These are phyloP conservation scores for Calyptomena viridis DNA, from an alignment of 2,113 vertebrate species.

Conservation along the genomic window DNA sequence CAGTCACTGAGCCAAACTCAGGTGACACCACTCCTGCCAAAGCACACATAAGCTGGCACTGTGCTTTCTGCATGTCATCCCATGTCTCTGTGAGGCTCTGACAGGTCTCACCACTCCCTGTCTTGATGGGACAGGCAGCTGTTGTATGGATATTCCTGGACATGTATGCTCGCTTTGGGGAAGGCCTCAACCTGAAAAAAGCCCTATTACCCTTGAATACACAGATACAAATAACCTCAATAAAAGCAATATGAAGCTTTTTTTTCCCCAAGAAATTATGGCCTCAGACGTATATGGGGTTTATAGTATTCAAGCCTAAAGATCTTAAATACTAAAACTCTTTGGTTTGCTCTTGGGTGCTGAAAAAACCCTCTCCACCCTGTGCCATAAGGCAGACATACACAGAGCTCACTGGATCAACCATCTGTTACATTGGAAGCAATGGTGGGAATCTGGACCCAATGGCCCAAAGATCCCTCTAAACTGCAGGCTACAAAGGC, in stretches of 20 bases:
- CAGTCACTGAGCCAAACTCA: fast-evolving
- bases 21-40: neutral
- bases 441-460: neutral
- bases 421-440: neutral
- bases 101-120: neutral
- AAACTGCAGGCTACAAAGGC: neutral
- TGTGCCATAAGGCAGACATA: neutral
- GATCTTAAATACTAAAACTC: neutral
- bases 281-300: neutral
- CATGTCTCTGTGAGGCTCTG: too few species aligned
- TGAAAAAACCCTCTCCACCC: neutral
- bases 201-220: fast-evolving
- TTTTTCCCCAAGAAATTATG: neutral
- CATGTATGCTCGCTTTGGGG: fast-evolving
- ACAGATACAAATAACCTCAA: neutral
- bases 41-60: fast-evolving
- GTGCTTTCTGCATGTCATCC: neutral
- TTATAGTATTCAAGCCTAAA: neutral
- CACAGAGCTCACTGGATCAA: neutral
- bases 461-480: neutral
- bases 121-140: neutral
- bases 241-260: neutral
- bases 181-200: neutral
- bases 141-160: neutral
- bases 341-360: neutral